These are phyloP conservation scores for Kradibia gibbosae DNA, from an alignment of 1,140 invertebrate genomes.

Conservation along the genomic window DNA sequence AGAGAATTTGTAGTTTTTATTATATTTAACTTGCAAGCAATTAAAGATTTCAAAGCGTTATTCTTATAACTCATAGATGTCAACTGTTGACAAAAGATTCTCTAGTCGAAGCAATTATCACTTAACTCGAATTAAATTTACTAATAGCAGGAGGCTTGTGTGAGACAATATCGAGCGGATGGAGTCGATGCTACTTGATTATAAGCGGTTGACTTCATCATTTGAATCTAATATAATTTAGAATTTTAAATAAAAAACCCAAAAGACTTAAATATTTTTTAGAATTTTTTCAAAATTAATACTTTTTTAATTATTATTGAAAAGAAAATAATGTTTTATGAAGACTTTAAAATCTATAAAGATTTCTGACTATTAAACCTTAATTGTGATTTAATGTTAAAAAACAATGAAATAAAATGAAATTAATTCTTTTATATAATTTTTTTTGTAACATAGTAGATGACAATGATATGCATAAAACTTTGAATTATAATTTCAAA, in stretches of 20 bases:
- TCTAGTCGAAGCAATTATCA: conserved; percentile 44
- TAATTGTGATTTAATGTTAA: conserved; percentile 39
- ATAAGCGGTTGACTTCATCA: conserved; percentile 16
- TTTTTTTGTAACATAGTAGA: conserved; percentile 8
- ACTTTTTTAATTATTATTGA: conserved; percentile 33
- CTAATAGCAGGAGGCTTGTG: conserved; percentile 22
- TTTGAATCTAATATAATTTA: too few species aligned
- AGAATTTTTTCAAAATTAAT: conserved; percentile 1
- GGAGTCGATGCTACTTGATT: conserved; percentile 52
- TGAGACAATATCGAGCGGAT: conserved; percentile 51
- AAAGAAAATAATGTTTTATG: conserved; percentile 4
- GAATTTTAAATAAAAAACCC: too few species aligned
- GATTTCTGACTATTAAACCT: conserved; percentile 31
- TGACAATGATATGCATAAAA: not conserved
- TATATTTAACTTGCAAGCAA: not conserved
- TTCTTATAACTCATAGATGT: conserved; percentile 32
- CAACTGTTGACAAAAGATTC: conserved; percentile 39
- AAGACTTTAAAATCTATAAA: conserved; percentile 28
- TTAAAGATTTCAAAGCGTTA: not conserved
- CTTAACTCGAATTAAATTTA: conserved; percentile 50
- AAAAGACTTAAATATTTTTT: conserved; percentile 21
- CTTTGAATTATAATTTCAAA: not conserved
- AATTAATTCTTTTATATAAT: not conserved
- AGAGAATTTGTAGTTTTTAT: too few species aligned
- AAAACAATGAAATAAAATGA: conserved; percentile 28